Percentiles rank a stretch among this genome's conserved stretches.
phyloP scores from a whole-genome alignment of 2,888 invertebrate species.

The Meta bourneti region DNA sequence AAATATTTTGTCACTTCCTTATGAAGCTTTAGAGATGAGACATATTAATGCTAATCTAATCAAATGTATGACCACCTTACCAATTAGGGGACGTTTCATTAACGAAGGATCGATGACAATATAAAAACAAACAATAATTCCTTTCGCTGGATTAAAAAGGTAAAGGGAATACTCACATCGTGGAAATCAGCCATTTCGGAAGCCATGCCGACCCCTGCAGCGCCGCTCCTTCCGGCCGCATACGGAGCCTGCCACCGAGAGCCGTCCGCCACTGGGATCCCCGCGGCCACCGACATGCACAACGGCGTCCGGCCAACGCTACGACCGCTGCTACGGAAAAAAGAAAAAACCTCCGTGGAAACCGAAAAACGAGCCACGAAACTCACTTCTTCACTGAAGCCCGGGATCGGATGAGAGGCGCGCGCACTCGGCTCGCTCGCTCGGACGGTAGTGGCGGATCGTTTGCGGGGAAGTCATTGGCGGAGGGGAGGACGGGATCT shows the following conservation, averaged over 20 bases:
- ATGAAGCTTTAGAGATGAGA: too few species aligned
- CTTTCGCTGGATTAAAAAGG: background rate
- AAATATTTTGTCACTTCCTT: background rate
- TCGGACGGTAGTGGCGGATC: background rate
- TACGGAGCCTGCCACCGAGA: constrained; percentile 67
- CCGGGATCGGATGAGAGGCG: background rate
- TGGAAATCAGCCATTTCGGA: constrained; percentile 77
- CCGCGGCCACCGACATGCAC: constrained; percentile 71
- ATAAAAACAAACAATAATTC: background rate
- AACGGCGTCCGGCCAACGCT: background rate
- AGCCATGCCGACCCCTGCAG: constrained; percentile 66
- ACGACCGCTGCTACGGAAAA: background rate
- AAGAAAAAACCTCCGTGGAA: background rate
- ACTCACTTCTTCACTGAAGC: constrained; percentile 5
- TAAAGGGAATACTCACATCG: constrained; percentile 64
- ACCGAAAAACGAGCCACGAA: background rate
- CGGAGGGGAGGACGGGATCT: constrained; percentile 26
- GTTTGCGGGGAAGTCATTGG: constrained; percentile 45
- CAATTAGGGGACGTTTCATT: too few species aligned
- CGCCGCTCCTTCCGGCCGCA: constrained; percentile 35
- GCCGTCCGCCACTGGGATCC: constrained; percentile 59
- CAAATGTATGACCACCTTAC: too few species aligned
- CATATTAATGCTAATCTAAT: too few species aligned
- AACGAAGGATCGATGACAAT: too few species aligned
- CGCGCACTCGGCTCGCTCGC: background rate